A percentile compares a stretch with the other conserved stretches of the same genome.
These are phyloP conservation scores for Butorides virescens DNA, from an alignment of 2,113 vertebrate species.

Conservation along the genomic window DNA sequence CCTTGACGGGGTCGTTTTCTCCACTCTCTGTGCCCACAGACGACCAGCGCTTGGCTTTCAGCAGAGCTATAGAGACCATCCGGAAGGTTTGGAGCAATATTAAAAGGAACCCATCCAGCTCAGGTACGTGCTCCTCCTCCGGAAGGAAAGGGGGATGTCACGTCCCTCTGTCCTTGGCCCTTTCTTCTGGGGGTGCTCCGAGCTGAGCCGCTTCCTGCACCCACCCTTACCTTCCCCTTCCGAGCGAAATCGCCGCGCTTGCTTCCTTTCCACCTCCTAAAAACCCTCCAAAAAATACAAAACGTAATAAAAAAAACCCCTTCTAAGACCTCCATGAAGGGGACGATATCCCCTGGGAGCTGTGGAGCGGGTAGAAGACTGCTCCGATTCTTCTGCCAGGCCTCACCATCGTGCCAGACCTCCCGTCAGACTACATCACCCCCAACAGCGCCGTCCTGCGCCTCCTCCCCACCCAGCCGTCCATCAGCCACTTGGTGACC, in stretches of 20 bases:
- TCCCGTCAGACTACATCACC: not conserved
- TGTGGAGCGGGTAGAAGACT: rapidly evolving
- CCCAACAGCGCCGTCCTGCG: not conserved
- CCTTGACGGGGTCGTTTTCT: not conserved
- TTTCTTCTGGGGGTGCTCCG: not conserved
- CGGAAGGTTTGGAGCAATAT: not conserved
- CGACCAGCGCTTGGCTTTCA: not conserved
- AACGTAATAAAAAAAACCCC: not conserved
- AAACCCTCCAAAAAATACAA: not conserved
- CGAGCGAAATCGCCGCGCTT: not conserved
- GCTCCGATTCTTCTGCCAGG: not conserved
- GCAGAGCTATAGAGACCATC: not conserved
- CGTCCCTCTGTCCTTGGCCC: not conserved
- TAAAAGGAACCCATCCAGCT: not conserved
- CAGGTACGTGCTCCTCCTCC: not conserved
- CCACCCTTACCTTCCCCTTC: not conserved
- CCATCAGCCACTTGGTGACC: not conserved
- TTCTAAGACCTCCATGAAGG: not conserved
- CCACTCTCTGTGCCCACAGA: not conserved
- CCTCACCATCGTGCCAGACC: not conserved
- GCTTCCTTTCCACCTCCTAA: not conserved
- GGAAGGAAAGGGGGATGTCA: not conserved
- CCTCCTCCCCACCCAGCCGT: not conserved
- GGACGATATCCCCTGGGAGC: not conserved
- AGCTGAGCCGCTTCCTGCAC: not conserved